A percentile compares a stretch with the other conserved stretches of the same genome.
Conservation (phyloP, 2,888 invertebrate species). For the Nomada ruficornis region DNA sequence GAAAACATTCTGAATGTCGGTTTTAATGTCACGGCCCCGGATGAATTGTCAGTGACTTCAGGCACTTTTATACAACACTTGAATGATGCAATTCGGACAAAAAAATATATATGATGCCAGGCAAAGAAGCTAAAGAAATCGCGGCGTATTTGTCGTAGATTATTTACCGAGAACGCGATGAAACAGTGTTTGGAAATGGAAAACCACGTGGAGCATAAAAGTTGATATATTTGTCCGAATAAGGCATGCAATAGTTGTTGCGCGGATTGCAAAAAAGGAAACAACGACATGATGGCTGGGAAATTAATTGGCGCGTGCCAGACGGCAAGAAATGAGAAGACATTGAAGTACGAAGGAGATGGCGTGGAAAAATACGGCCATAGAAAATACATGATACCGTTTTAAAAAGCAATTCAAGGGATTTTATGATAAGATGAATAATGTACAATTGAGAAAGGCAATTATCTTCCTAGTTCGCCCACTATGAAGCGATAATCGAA, state of each 20-base stretch:
- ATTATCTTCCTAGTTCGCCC: neutral
- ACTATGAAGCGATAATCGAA: neutral
- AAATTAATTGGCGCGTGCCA: neutral
- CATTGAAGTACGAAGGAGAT: neutral
- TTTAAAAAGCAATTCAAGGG: neutral
- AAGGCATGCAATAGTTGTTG: neutral
- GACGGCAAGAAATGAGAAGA: neutral
- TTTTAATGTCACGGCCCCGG: conserved; percentile 14
- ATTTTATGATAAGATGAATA: conserved; percentile 1
- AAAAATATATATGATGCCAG: no score
- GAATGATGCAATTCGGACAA: neutral
- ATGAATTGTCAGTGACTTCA: conserved; percentile 34
- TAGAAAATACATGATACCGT: neutral
- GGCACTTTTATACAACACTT: conserved; percentile 23
- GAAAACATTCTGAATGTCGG: conserved; percentile 12
- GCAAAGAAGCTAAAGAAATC: neutral
- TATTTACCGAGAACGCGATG: neutral
- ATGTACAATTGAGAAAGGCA: neutral
- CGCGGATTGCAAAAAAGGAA: neutral
- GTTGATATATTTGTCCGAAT: neutral
- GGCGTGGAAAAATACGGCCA: neutral
- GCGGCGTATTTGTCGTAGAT: neutral
- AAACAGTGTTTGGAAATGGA: neutral
- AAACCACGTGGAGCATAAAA: neutral
- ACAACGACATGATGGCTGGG: neutral